phyloP scores from a whole-genome alignment of 2,113 vertebrate genomes.

The Hyla sarda region DNA sequence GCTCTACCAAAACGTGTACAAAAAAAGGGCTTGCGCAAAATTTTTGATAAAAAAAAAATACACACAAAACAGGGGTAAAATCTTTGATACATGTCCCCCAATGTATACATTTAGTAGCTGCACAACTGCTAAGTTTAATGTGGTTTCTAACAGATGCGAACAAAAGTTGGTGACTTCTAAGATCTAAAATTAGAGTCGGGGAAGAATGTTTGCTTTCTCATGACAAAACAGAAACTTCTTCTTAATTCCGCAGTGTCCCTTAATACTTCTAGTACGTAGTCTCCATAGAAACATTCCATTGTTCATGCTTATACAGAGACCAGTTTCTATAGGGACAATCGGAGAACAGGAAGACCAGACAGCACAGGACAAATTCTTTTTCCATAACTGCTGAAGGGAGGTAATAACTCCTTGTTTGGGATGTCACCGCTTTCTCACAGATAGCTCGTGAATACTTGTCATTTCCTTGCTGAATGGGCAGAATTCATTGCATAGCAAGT shows the following conservation, averaged over 20 bases:
- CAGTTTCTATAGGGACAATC: conserved; percentile 49
- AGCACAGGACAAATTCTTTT: conserved; percentile 48
- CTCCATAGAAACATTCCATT: conserved; percentile 44
- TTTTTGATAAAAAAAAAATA: not conserved
- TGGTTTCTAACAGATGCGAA: not conserved
- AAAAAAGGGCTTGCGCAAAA: no score
- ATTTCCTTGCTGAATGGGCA: conserved; percentile 56
- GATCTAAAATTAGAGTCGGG: not conserved
- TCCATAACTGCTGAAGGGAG: conserved; percentile 48
- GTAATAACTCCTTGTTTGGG: conserved; percentile 58
- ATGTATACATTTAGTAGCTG: not conserved
- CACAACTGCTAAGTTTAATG: not conserved
- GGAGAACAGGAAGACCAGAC: conserved; percentile 49
- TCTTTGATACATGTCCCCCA: no score
- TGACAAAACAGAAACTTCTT: conserved; percentile 44
- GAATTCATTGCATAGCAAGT: conserved; percentile 59
- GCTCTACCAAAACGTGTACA: no score
- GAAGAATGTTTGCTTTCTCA: conserved; percentile 36
- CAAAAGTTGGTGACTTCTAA: not conserved
- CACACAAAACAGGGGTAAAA: no score
- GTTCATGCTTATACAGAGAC: conserved; percentile 18
- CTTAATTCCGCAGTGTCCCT: conserved; percentile 14
- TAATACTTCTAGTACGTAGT: conserved; percentile 20
- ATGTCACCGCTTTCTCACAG: conserved; percentile 60
- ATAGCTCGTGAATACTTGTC: conserved; percentile 55